Conservation (phyloP, 2,113 vertebrate species). For the Poeciliopsis turrubarensis region DNA sequence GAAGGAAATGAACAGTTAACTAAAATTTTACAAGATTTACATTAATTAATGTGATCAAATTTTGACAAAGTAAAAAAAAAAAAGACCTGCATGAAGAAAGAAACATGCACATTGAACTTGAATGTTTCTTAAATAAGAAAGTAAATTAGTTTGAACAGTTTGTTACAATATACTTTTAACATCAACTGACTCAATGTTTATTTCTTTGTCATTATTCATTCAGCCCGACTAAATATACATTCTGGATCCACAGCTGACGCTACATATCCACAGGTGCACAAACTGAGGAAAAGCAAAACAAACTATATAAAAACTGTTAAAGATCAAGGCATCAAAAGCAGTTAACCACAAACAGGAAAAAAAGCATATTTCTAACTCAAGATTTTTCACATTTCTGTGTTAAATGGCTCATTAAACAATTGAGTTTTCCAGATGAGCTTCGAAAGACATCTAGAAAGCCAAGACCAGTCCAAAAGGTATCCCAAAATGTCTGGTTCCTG, state of each 20-base stretch:
- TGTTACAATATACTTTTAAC: neutral
- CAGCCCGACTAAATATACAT: too few species aligned
- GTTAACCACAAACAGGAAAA: too few species aligned
- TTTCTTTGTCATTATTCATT: too few species aligned
- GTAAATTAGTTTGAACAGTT: neutral
- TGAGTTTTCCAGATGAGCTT: neutral
- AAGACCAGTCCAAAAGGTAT: neutral
- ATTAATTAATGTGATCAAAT: neutral
- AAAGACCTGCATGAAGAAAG: neutral
- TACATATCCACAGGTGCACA: too few species aligned
- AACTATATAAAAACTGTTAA: too few species aligned
- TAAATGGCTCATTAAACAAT: neutral
- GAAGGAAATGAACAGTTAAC: too few species aligned
- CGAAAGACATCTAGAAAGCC: neutral
- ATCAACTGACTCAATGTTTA: too few species aligned
- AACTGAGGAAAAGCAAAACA: too few species aligned
- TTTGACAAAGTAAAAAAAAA: neutral
- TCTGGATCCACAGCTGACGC: too few species aligned
- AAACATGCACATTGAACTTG: neutral
- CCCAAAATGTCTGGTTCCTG: neutral
- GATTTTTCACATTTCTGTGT: neutral
- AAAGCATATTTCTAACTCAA: neutral
- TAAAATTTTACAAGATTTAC: neutral
- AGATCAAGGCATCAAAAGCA: too few species aligned
- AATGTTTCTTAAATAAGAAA: neutral